Evolutionary conservation across 2,113 vertebrate genomes (phyloP).

Genomic region (Maccullochella peelii): DNA sequence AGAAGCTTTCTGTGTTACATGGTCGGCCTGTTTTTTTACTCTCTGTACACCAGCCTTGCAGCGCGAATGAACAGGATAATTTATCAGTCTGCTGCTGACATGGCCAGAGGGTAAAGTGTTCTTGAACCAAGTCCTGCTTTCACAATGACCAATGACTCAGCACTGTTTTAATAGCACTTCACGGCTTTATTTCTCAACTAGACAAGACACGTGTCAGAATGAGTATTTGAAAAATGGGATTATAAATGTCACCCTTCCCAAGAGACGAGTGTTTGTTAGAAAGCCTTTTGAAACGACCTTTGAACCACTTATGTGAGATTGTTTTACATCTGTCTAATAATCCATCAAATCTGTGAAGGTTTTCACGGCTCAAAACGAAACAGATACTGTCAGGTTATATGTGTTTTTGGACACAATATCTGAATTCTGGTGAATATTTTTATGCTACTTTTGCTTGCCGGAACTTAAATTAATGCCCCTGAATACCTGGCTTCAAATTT

Average conservation of each 20-base stretch:
- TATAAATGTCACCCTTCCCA: not conserved
- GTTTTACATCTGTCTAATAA: not conserved
- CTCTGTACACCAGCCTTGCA: not conserved
- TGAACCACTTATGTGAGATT: not conserved
- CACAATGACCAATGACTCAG: constrained; percentile 49
- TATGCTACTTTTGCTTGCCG: not conserved
- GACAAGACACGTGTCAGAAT: constrained; percentile 19
- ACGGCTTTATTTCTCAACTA: constrained; percentile 13
- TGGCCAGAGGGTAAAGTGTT: constrained; percentile 10
- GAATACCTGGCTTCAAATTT: not conserved
- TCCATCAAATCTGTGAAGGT: not conserved
- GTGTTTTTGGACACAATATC: not conserved
- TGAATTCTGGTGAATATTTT: not conserved
- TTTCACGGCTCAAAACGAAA: not conserved
- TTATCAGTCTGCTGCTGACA: constrained; percentile 34
- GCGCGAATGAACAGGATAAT: not conserved
- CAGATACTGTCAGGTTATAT: not conserved
- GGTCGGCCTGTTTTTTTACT: not conserved
- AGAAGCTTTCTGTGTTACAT: constrained; percentile 1
- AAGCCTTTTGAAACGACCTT: not conserved
- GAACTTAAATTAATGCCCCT: not conserved
- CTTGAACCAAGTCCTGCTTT: constrained; percentile 51
- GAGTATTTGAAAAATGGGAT: constrained; percentile 1
- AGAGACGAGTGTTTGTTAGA: not conserved
- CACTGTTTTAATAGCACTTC: constrained; percentile 31